Percentiles rank a stretch among this genome's conserved stretches.
phyloP scores from a whole-genome alignment of 2,113 vertebrate genomes.

The Scatophagus argus region DNA sequence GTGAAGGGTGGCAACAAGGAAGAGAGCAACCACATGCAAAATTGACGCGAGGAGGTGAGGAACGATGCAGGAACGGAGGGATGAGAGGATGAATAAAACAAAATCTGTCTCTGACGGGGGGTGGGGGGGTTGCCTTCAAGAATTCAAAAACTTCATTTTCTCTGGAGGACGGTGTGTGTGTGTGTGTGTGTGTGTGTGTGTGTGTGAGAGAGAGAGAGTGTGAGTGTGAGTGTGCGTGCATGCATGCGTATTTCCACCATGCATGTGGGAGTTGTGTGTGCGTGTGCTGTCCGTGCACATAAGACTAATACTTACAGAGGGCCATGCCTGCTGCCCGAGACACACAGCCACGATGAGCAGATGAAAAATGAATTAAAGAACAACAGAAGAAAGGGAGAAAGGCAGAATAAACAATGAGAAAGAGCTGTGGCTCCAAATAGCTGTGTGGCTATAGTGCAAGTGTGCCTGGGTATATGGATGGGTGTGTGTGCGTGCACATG shows the following conservation, averaged over 20 bases:
- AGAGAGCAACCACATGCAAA: constrained; percentile 75
- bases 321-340: constrained; percentile 64
- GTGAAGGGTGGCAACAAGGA: constrained; percentile 64
- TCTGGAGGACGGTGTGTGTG: constrained; percentile 74
- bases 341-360: constrained; percentile 70
- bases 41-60: constrained; percentile 79
- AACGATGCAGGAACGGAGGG: constrained; percentile 48
- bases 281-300: constrained; percentile 39
- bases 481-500: constrained; percentile 16
- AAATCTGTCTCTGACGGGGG: constrained; percentile 76
- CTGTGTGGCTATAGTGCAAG: constrained; percentile 49
- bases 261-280: constrained; percentile 54
- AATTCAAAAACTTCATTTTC: constrained; percentile 84
- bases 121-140: constrained; percentile 80
- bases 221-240: constrained; percentile 39
- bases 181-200: constrained; percentile 33
- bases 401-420: constrained; percentile 78
- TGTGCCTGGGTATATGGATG: constrained; percentile 29
- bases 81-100: constrained; percentile 84
- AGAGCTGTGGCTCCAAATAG: constrained; percentile 69
- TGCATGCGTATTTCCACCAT: constrained; percentile 55
- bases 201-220: too few relatives aligned
- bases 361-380: constrained; percentile 82
- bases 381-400: constrained; percentile 74
- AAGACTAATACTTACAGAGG: constrained; percentile 72